Evolutionary conservation across 1,140 invertebrate genomes (phyloP).

Genomic region (Drosophila dunni): DNA sequence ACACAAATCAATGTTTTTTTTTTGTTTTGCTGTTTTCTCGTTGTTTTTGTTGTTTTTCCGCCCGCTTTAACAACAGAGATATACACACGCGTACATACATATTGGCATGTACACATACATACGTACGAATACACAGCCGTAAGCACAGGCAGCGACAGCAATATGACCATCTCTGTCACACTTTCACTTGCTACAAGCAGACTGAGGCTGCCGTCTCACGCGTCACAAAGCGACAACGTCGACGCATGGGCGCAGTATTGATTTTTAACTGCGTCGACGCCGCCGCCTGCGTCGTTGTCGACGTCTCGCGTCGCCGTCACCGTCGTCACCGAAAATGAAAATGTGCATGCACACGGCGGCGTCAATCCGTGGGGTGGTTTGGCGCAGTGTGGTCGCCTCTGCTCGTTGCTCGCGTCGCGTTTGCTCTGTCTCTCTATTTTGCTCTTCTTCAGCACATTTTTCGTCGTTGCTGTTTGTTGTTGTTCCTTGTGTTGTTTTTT

Average conservation of each 20-base stretch:
- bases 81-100: background rate
- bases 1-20: conserved; percentile 11
- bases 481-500: background rate
- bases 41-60: background rate
- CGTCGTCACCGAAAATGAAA: conserved; percentile 49
- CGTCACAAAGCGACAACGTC: conserved; percentile 57
- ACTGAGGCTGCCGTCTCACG: conserved; percentile 31
- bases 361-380: conserved; percentile 82
- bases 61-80: conserved; percentile 5
- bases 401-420: conserved; percentile 29
- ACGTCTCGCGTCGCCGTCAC: conserved; percentile 20
- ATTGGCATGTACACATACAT: background rate
- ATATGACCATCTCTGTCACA: conserved; percentile 29
- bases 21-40: background rate
- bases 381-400: conserved; percentile 51
- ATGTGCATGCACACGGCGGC: conserved; percentile 46
- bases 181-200: background rate
- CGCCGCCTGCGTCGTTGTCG: conserved; percentile 53
- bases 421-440: conserved; percentile 11
- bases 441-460: conserved; percentile 14
- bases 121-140: conserved; percentile 1
- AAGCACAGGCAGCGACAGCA: conserved; percentile 7
- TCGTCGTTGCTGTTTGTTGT: background rate
- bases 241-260: conserved; percentile 84
- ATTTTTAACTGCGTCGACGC: conserved; percentile 81